Base-by-base conservation (phyloP, 1,140 invertebrate species). In the Eumeta japonica region DNA sequence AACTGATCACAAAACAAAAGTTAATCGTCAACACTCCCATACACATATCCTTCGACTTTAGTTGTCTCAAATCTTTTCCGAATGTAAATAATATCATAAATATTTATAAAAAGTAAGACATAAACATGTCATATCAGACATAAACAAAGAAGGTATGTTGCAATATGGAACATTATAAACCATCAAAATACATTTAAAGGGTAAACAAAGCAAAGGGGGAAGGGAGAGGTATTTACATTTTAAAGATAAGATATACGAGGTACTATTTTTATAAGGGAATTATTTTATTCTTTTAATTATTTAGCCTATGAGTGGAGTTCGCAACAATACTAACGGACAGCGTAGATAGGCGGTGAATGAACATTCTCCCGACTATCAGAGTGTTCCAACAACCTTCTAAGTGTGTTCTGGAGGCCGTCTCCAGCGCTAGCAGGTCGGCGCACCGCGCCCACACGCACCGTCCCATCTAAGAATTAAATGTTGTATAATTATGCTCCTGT, bases 351-450 rank as follows among this genome's bases (percentile, higher is more conserved):
- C 3, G 65, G 59, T 10, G 62, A 55, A 38, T 70, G 70, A 0
- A 75, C 62, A 36, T 83, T 83, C 46, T 84, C 82, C 40, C 82
- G 81, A 52, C 83, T 86, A 54, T 88, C 85, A 11, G 84, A 80
- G 43, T 73, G 64, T 32, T 87, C 87, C 0, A 92, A 66, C 28
- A 92, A 70, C 43, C 87, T 77, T 13, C 89, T 76, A 28, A 92
- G 63, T 48, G 89, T 89, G 36, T 84, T 87, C 68, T 92, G 89
- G 41, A 91, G 65, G 34, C 89, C 81, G 52, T 90, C 87, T 24
- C 72, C 75, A 9, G 68, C 73, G 41, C 58, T 75, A n/a, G 73
- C 71, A 29, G 61, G 55, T 1, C 63, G 50, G 4, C 62, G 48
- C 55, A 44, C 77, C 62, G 52, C 80, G 76, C 68, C 83, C n/a